Evolutionary conservation across 2,888 invertebrate species (phyloP), one percentile per base, ranked within the genome.

Genomic region (Lepidochrysops patricia): DNA sequence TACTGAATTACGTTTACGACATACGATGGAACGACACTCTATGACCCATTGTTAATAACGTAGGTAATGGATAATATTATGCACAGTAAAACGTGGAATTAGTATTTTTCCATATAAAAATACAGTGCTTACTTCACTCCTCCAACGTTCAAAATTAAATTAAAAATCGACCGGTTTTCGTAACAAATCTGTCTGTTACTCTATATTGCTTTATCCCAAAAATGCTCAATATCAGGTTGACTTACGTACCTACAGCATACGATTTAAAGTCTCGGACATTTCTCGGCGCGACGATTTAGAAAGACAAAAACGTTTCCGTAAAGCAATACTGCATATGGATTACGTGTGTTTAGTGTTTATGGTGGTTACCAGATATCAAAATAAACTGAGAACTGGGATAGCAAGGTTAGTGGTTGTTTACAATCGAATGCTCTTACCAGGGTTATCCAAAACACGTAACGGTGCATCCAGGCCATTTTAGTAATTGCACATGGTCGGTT

Each of bases 401-500:
- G 43, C 19, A 43, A 43, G 9, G 12, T 43, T 19, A 15, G 2
- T 52, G n/a, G n/a, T 26, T 48, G 29, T n/a, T n/a, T 19, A 35
- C 43, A 54, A 6, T 7, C 23, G 54, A 54, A 35, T 50, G 35
- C 50, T 64, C 69, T 49, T 65, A 85, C 85, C 72, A 79, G 66
- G 62, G 70, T 71, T 66, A 80, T 71, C 72, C 71, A 76, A 66
- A 82, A 65, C 62, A 79, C 64, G 63, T 71, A 75, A 63, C 71
- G 66, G 62, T 76, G 67, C 72, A 71, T 74, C 77, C 79, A 74
- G 66, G 73, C 76, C 85, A 82, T 84, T 43, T 57, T 58, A 57
- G 59, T 64, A 61, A 59, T 65, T 50, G 37, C 61, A 34, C 63
- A 65, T 65, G 34, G 58, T 65, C 52, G 27, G 26, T 13, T 52